A percentile compares a stretch with the other conserved stretches of the same genome.
phyloP scores from a whole-genome alignment of 1,140 invertebrate genomes.

The Rhyzopertha dominica region DNA sequence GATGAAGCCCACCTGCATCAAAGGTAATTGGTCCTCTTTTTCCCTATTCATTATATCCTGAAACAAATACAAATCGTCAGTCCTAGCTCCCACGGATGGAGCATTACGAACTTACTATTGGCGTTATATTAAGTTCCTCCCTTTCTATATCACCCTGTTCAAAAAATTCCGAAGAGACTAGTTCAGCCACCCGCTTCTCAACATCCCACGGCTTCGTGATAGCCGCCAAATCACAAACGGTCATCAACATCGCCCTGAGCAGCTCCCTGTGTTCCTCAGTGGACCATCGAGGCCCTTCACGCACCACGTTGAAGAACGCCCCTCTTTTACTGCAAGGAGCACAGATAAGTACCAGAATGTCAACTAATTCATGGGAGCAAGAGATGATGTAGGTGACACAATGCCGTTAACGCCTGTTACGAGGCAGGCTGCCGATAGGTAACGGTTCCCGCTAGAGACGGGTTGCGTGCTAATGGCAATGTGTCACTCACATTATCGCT shows the following conservation, averaged over 20 bases:
- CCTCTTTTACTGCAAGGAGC: constrained; percentile 65
- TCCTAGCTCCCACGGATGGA: too few species aligned
- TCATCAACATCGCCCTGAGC: constrained; percentile 91
- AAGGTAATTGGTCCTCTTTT: constrained; percentile 89
- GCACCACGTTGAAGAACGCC: constrained; percentile 72
- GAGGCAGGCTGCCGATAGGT: too few species aligned
- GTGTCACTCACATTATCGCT: too few species aligned
- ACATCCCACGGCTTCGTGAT: constrained; percentile 96
- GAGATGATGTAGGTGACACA: too few species aligned
- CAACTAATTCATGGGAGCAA: too few species aligned
- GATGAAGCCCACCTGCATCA: constrained; percentile 96
- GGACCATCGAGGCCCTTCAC: constrained; percentile 58
- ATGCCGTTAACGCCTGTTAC: too few species aligned
- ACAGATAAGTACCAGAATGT: too few species aligned
- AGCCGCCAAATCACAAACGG: constrained; percentile 91
- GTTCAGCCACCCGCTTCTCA: constrained; percentile 84
- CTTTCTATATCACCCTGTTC: constrained; percentile 91
- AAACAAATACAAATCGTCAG: constrained; percentile 45
- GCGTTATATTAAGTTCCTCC: constrained; percentile 77
- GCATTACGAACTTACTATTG: constrained; percentile 65
- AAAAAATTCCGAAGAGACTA: constrained; percentile 94
- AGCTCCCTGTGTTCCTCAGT: constrained; percentile 71
- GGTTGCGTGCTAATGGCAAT: too few species aligned
- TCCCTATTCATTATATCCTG: constrained; percentile 96
- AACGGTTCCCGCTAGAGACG: too few species aligned